Evolutionary conservation across 2,113 vertebrate genomes (phyloP).

Genomic region (Rhea pennata): DNA sequence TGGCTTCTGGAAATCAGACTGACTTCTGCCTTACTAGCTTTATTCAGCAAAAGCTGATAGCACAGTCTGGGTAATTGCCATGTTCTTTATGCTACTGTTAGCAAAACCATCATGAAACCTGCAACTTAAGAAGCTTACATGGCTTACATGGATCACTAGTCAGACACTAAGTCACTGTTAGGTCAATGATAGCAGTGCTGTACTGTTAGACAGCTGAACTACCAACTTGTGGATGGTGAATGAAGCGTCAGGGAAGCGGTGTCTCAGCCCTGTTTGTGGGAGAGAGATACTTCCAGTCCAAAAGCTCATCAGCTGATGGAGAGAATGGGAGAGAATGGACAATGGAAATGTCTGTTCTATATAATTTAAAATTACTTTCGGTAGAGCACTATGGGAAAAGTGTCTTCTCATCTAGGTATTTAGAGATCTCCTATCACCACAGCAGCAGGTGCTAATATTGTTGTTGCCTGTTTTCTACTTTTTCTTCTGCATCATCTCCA

Average conservation of each 20-base stretch:
- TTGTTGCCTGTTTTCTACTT: not conserved
- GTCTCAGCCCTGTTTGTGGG: not conserved
- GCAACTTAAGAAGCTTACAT: not conserved
- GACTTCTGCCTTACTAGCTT: not conserved
- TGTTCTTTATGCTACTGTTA: not conserved
- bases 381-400: not conserved
- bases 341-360: not conserved
- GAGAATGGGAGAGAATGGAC: not conserved
- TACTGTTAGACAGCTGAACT: not conserved
- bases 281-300: not conserved
- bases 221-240: not conserved
- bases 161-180: rapidly evolving
- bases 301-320: not conserved
- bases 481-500: not conserved
- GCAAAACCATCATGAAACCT: not conserved
- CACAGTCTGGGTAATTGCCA: not conserved
- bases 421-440: not conserved
- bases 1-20: conserved; percentile 9
- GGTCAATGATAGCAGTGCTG: not conserved
- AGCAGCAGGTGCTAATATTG: not conserved
- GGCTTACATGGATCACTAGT: not conserved
- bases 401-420: not conserved
- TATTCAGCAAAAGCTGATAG: not conserved
- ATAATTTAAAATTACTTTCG: not conserved
- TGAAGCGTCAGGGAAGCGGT: not conserved